Evolutionary conservation across 2,113 vertebrate species (phyloP), one percentile per base, ranked within the genome.

Genomic region (Hyaena hyaena): DNA sequence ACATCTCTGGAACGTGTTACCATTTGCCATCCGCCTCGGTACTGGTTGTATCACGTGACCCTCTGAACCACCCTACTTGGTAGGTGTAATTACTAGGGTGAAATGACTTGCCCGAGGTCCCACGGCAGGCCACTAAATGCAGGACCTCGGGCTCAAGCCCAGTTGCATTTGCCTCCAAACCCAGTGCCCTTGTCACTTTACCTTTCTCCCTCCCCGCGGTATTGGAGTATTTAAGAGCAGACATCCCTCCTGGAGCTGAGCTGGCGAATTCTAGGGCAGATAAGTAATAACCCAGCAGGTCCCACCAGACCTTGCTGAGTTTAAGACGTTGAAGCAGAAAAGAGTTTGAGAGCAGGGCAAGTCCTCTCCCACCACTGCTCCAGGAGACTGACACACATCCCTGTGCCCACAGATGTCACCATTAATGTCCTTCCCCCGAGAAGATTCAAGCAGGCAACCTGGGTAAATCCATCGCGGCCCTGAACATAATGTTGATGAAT

Each of bases 241-340:
- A 66, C 76, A 12, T 26, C 65, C 69, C 92, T 92, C 95, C 88
- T 24, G 24, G 3, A 65, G 65, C 95, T 92, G 3, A 65, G 65
- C 95, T 92, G 93, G 83, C 35, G 79, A 90, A 96, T 95, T 95
- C 93, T 96, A 96, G 98, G 95, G 90, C 96, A 97, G 90, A 76
- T 66, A 80, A 92, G 96, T 84, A 96, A 94, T 97, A 90, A 97
- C 92, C 53, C 96, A 95, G 97, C 76, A 69, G 90, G 95, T 84
- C 92, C 80, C 88, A 12, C 11, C 53, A 96, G 92, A 77, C 83
- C 39, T 85, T 55, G 65, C 95, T 88, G 58, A 95, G 79, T 90
- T 90, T 92, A 76, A 93, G 92, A 95, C 92, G 96, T 55, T 5
- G 14, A 89, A 93, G 87, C 93, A 96, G 81, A 94, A 93, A 97